These are phyloP conservation scores for Troides oblongomaculatus DNA, from an alignment of 2,888 invertebrate genomes.

Conservation along the genomic window DNA sequence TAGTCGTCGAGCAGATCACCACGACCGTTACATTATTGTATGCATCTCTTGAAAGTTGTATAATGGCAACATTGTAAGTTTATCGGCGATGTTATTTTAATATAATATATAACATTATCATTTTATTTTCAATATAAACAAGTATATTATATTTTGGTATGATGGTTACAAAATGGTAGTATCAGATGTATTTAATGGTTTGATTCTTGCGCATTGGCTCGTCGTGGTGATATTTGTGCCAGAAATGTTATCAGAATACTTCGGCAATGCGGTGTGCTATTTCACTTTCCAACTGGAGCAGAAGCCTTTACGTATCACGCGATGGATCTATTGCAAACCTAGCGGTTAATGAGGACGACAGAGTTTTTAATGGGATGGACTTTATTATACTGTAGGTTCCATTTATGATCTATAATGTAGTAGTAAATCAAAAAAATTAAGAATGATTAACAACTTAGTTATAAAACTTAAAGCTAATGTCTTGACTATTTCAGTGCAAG, in stretches of 20 bases:
- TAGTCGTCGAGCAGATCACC: background rate
- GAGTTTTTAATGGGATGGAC: background rate
- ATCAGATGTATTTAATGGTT: conserved; percentile 27
- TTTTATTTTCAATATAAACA: no score
- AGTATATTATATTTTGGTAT: no score
- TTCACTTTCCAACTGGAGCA: conserved; percentile 61
- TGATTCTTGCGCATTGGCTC: conserved; percentile 42
- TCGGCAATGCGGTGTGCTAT: conserved; percentile 71
- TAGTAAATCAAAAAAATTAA: no score
- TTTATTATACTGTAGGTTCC: no score
- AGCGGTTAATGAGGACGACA: conserved; percentile 3
- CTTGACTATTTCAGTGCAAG: no score
- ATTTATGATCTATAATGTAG: no score
- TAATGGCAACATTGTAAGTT: no score
- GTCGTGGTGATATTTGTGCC: conserved; percentile 51
- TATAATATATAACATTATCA: no score
- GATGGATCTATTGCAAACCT: conserved; percentile 26
- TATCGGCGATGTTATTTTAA: no score
- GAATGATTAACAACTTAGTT: no score
- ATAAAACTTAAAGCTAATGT: no score
- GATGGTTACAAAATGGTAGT: no score
- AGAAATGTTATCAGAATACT: conserved; percentile 61
- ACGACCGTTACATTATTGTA: background rate
- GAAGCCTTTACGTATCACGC: conserved; percentile 31
- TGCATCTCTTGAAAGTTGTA: background rate